Base-by-base conservation (phyloP, 2,888 invertebrate species). In the Oscheius sp. region DNA sequence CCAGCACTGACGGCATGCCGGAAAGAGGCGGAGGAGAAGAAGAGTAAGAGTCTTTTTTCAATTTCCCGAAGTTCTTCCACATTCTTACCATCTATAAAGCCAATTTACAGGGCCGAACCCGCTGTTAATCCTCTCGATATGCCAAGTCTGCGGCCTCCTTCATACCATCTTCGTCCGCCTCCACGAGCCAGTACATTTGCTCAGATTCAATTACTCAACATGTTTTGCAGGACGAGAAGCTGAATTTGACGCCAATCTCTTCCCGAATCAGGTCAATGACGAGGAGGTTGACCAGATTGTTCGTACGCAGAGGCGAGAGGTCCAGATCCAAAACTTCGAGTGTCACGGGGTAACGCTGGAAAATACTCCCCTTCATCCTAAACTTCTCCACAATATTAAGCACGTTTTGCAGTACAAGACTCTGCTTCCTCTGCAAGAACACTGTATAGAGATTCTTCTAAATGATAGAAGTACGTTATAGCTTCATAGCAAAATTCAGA, bases 351-450 rank as follows among this genome's bases (percentile, higher is more conserved):
- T 63, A 2, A 63, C 63, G 29, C 13, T 62, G 33, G 58, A 58
- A 58, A 58, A 11, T 32, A 1, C 58, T 58, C 21, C n/a, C 5
- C 32, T 58, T 29, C 35, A 60, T 10, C 9, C 48, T 33, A 50
- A 48, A 29, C 50, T 65, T 7, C 50, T 53, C 4, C 68, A 55
- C 29, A 68, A 68, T 29, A 68, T 68, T n/a, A 53, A 68, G 35
- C n/a, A 68, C 33, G 21, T 35, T 9, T 37, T 53, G 4, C 4
- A 53, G 1, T 68, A 68, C 55, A 53, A 37, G 9, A n/a, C 7
- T 10, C 35, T 68, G 37, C 68, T 68, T 10, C 68, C 68, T 2
- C 37, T 68, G 11, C 68, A 68, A 53, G 68, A 68, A 53, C n/a
- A 21, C 9, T 42, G 55, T 29, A 42, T 68, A 1, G 35, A 32